Conservation (phyloP, 2,888 invertebrate genomes). For the Hirtodrosophila alboralis region DNA sequence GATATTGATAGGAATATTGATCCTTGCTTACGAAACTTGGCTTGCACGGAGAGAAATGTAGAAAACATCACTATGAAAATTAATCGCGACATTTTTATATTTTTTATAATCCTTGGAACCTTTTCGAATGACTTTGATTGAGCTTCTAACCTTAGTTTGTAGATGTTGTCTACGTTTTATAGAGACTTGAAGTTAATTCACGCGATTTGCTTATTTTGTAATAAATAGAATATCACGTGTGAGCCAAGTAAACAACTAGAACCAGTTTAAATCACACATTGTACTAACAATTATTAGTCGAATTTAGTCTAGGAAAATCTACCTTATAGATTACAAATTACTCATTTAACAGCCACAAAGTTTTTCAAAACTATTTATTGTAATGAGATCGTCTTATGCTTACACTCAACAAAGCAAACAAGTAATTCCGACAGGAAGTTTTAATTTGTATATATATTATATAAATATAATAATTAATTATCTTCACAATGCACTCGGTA, state of each 20-base stretch:
- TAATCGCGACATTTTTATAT: constrained; percentile 22
- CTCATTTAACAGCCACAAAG: constrained; percentile 5
- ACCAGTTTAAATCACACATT: constrained; percentile 29
- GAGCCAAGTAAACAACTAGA: constrained; percentile 13
- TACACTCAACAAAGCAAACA: too few relatives aligned
- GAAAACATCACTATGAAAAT: constrained; percentile 7
- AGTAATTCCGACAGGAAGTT: too few relatives aligned
- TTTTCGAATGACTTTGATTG: constrained; percentile 2
- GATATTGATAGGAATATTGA: neutral
- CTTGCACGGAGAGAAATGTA: constrained; percentile 26
- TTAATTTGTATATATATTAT: too few relatives aligned
- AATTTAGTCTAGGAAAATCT: neutral
- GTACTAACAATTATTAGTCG: neutral
- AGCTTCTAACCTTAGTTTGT: constrained; percentile 23
- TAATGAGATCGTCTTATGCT: too few relatives aligned
- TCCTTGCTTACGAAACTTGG: constrained; percentile 57
- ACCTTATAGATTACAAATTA: neutral
- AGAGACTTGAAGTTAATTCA: constrained; percentile 2
- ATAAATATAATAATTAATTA: too few relatives aligned
- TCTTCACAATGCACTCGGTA: too few relatives aligned
- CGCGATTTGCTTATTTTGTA: too few relatives aligned
- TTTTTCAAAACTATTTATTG: neutral
- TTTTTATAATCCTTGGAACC: neutral
- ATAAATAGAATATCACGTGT: too few relatives aligned
- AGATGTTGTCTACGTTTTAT: constrained; percentile 33